Evolutionary conservation across 2,113 vertebrate species (phyloP).

Genomic region (Lepisosteus oculatus): DNA sequence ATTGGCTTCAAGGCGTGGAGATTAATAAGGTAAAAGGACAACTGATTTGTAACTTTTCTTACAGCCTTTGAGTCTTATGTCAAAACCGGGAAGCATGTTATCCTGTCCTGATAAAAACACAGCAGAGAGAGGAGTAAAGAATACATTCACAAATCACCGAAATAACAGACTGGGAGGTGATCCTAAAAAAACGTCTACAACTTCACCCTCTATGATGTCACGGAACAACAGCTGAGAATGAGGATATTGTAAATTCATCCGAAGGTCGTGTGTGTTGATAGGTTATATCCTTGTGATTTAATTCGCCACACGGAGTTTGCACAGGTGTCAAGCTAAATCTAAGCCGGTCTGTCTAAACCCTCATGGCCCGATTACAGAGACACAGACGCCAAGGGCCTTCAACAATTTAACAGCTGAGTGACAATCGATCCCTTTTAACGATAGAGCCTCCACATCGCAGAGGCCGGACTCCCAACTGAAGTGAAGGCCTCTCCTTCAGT

Average conservation of each 20-base stretch:
- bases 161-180: too few species aligned
- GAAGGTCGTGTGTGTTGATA: neutral
- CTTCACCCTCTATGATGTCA: neutral
- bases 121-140: too few species aligned
- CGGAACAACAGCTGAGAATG: conserved; percentile 16
- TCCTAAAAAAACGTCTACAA: too few species aligned
- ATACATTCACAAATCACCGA: too few species aligned
- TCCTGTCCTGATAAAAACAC: too few species aligned
- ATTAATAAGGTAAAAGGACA: too few species aligned
- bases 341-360: conserved; percentile 1
- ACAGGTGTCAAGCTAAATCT: conserved; percentile 22
- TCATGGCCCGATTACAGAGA: conserved; percentile 8
- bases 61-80: too few species aligned
- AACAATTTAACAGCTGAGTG: conserved; percentile 22
- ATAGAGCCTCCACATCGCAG: conserved; percentile 34
- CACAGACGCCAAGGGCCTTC: conserved; percentile 18
- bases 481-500: conserved; percentile 21
- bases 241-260: neutral
- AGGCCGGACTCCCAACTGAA: conserved; percentile 32
- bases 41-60: too few species aligned
- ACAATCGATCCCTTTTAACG: conserved; percentile 31
- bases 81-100: too few species aligned
- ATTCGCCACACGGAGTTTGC: neutral
- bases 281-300: neutral
- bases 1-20: too few species aligned